Conservation (phyloP, 2,113 vertebrate species). For the Ploceus nigricollis region DNA sequence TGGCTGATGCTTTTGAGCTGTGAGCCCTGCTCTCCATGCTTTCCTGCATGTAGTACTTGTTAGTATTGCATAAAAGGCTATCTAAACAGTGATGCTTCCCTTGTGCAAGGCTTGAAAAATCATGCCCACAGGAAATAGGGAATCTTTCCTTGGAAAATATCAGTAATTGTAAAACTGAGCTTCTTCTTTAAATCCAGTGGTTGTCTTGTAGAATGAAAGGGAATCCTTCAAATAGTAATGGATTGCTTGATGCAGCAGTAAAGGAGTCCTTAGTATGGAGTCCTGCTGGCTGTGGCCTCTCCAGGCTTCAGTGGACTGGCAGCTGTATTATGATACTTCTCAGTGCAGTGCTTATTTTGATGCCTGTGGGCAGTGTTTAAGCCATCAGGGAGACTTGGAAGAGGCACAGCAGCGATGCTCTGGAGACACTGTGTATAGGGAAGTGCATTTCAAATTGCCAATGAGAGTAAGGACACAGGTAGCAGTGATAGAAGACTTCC, state of each 20-base stretch:
- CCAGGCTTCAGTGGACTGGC: not conserved
- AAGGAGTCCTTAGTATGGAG: not conserved
- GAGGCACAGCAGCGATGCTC: not conserved
- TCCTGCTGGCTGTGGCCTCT: not conserved
- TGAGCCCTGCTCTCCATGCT: not conserved
- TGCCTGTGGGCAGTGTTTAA: not conserved
- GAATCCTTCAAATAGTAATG: not conserved
- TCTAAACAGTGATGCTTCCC: not conserved
- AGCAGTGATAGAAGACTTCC: not conserved
- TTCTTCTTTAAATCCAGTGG: not conserved
- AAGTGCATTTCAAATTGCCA: not conserved
- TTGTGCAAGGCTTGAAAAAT: not conserved
- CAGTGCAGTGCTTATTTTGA: not conserved
- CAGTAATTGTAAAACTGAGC: not conserved
- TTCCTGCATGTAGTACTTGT: not conserved
- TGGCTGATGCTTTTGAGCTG: constrained; percentile 12
- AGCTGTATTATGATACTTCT: not conserved
- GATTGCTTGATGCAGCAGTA: not conserved
- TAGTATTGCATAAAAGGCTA: not conserved
- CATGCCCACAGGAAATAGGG: not conserved
- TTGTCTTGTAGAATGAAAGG: not conserved
- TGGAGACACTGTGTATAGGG: not conserved
- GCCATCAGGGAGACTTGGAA: not conserved
- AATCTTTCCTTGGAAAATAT: not conserved
- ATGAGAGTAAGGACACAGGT: not conserved